Conservation (phyloP, 1,140 invertebrate genomes). For the Aphidius ervi region DNA sequence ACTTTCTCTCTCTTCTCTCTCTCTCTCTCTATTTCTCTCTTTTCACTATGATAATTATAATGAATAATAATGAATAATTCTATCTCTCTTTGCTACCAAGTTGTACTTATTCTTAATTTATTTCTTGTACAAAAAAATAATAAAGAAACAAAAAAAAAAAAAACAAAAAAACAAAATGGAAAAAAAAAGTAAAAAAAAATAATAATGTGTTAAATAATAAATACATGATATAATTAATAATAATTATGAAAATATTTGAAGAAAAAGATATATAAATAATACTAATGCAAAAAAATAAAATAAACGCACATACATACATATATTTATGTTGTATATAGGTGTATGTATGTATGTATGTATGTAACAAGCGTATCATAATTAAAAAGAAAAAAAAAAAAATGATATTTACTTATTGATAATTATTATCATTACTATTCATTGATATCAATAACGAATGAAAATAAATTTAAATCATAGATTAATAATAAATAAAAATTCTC, state of each 20-base stretch:
- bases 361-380: conserved; percentile 1
- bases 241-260: background rate
- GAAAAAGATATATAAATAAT: background rate
- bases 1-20: conserved; percentile 7
- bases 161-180: conserved; percentile 48
- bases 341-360: background rate
- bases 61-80: conserved; percentile 52
- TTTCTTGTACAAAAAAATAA: conserved; percentile 53
- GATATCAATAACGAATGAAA: conserved; percentile 23
- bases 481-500: conserved; percentile 10
- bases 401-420: conserved; percentile 13
- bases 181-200: conserved; percentile 29
- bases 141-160: conserved; percentile 49
- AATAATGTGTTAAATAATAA: conserved; percentile 30
- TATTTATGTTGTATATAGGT: conserved; percentile 27
- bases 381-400: conserved; percentile 1
- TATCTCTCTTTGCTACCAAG: conserved; percentile 56
- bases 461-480: conserved; percentile 13
- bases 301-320: background rate
- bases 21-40: conserved; percentile 12
- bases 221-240: conserved; percentile 19
- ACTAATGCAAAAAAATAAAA: background rate
- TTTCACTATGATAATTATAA: conserved; percentile 42
- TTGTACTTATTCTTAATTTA: conserved; percentile 57
- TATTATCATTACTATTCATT: conserved; percentile 24